Evolutionary conservation across 2,113 vertebrate genomes (phyloP), one percentile per base, ranked within the genome.

Genomic region (Oriolus oriolus): DNA sequence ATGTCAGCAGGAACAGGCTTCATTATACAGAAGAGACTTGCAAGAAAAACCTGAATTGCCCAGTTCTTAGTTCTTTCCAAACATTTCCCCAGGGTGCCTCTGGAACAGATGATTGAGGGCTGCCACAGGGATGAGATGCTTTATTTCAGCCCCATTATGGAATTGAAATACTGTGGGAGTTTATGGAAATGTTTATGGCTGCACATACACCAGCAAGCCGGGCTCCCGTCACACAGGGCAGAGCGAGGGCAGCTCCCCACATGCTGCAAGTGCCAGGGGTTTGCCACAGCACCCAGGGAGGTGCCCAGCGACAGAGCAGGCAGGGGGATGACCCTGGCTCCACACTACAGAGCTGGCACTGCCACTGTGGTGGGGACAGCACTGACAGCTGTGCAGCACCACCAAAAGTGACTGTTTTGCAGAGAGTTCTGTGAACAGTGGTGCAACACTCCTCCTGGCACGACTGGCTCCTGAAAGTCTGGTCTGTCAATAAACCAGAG

Each of bases 391-490:
- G 5, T 14, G 50, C 76, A 50, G 42, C 37, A 50, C 15, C 59
- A 66, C 50, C 52, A 37, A 7, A 30, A 37, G 37, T 6, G 45
- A 7, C 14, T 4, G 0, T 3, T 52, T 30, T 15, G 16, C 74
- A n/a, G 30, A 7, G 37, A 30, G 39, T 23, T 31, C 30, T 42
- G 2, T 9, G 26, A 52, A 13, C 24, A 35, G n/a, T 21, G 28
- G 33, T 45, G 64, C 57, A 41, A 28, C 16, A 1, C 21, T 27
- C 20, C 59, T 61, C 33, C 52, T 50, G 75, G 57, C 37, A 68
- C 4, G 1, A 4, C 47, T 0, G 1, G 10, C 16, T 57, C 31
- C n/a, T 79, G 21, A 19, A 39, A 69, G 24, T 4, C 66, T 33
- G 41, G 6, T 56, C 45, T 87, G 45, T 7, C 61, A 30, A 50